A percentile compares a stretch with the other conserved stretches of the same genome.
These are phyloP conservation scores for Sebastolobus altivelis DNA, from an alignment of 2,797 vertebrate species.

Conservation along the genomic window DNA sequence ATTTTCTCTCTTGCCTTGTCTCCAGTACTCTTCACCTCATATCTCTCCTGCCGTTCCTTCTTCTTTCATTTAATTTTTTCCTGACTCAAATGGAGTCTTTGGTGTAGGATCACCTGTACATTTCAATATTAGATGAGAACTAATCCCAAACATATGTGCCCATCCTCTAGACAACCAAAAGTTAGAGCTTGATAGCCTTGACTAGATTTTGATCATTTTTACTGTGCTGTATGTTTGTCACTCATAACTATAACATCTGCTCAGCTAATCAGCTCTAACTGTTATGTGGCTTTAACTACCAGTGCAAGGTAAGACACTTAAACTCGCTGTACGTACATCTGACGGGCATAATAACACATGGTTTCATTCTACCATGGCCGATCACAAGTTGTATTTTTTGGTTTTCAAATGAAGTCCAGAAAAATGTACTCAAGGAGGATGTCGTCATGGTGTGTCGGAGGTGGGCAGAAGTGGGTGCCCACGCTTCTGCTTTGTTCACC, in stretches of 20 bases:
- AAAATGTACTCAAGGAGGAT: not conserved
- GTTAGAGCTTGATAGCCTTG: not conserved
- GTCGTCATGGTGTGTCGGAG: not conserved
- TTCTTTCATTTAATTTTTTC: not conserved
- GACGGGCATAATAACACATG: not conserved
- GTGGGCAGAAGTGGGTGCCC: not conserved
- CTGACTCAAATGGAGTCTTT: not conserved
- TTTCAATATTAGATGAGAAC: not conserved
- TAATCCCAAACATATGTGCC: not conserved
- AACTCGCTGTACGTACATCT: not conserved
- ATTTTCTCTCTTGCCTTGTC: not conserved
- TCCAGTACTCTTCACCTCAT: not conserved
- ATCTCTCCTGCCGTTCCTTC: not conserved
- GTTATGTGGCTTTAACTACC: not conserved
- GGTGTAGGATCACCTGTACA: not conserved
- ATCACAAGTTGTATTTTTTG: not conserved
- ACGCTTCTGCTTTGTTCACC: not conserved
- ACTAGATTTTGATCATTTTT: not conserved
- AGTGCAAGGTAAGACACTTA: not conserved
- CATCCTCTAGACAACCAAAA: not conserved
- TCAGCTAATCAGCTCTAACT: not conserved
- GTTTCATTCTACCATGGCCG: not conserved
- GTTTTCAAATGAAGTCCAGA: not conserved
- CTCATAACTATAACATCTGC: not conserved
- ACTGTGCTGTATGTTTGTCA: not conserved